Base-by-base conservation (phyloP, 2,797 vertebrate genomes). In the Pseudomugil tenellus region DNA sequence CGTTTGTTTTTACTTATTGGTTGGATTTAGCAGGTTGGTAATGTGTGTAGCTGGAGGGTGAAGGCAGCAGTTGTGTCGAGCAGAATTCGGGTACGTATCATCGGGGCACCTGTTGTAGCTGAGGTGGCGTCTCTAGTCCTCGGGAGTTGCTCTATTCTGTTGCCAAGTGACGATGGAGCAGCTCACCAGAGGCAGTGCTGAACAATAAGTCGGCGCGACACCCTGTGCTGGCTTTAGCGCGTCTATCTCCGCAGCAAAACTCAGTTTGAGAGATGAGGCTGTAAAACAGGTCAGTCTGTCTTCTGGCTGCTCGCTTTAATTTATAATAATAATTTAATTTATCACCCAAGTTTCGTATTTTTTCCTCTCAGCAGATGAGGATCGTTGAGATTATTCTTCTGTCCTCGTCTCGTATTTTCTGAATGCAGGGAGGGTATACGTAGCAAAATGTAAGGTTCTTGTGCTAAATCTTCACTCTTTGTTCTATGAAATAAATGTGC, bases 1-100 rank as follows among this genome's bases (percentile, higher is more conserved):
- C 62, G 75, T 67, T 72, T 62, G 82, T 74, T 86, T 90, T 85
- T 85, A 89, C 81, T 83, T 86, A 86, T 86, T 57, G 63, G 43
- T 49, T 73, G 76, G 79, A 78, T 84, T 87, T 89, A 80, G 72
- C 9, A 14, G 43, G 68, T n/a, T n/a, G 57, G 70, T 69, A 79
- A 70, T 59, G 67, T 63, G 57, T 80, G 76, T 58, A 68, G 76
- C 61, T 49, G 23, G 51, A 75, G 77, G 69, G 74, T 58, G 70
- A 39, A 80, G 80, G 76, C 56, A 63, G 63, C 71, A 25, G 58
- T 17, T 23, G 78, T 51, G 74, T 31, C 26, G 13, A 21, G 64
- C 23, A 48, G 58, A 63, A 67, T 54, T n/a, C 7, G 39, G 78
- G 81, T 56, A 39, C 49, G 49, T 69, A 64, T 48, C 21, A 55